Conservation (phyloP, 2,797 vertebrate species). For the Coreius guichenoti region DNA sequence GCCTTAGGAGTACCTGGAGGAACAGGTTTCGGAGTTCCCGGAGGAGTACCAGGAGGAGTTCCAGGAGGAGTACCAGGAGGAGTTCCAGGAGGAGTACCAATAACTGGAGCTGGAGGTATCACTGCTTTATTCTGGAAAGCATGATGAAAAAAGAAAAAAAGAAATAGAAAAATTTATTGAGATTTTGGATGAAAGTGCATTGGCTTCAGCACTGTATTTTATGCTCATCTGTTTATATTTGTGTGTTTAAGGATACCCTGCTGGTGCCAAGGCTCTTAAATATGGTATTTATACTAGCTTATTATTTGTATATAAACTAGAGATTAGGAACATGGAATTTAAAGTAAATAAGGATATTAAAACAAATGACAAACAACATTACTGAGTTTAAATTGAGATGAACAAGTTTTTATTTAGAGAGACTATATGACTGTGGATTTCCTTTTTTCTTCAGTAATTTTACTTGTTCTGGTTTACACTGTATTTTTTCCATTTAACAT, state of each 20-base stretch:
- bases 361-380: neutral
- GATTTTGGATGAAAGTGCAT: neutral
- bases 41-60: neutral
- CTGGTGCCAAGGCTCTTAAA: slow-evolving; percentile 68
- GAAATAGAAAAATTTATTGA: too few species aligned
- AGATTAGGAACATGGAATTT: neutral
- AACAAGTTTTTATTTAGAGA: neutral
- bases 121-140: neutral
- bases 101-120: slow-evolving; percentile 19
- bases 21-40: neutral
- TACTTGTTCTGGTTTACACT: neutral
- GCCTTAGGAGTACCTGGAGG: slow-evolving; percentile 57
- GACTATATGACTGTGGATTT: neutral
- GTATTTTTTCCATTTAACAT: slow-evolving; percentile 3
- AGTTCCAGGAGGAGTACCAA: slow-evolving; percentile 10
- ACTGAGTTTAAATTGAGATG: neutral
- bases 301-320: neutral
- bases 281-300: slow-evolving; percentile 32
- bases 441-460: neutral
- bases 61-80: slow-evolving; percentile 11
- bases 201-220: neutral
- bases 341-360: neutral
- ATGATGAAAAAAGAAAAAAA: neutral
- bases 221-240: neutral
- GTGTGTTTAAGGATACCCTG: slow-evolving; percentile 54